Conservation (phyloP, 2,113 vertebrate species). For the Leptodactylus fuscus region DNA sequence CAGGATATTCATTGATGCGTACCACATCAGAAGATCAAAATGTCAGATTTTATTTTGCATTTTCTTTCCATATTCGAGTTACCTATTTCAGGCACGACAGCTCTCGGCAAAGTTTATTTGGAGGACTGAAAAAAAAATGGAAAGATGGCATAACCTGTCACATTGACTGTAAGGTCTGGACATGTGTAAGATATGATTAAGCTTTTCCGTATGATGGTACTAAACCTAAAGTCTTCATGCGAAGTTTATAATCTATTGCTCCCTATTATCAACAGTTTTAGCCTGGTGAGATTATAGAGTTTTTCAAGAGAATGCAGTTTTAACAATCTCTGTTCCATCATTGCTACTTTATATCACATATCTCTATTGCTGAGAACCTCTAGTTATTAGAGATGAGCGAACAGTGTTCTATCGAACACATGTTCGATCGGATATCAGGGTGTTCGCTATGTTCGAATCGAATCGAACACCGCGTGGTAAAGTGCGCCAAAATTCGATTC, state of each 20-base stretch:
- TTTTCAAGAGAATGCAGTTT: neutral
- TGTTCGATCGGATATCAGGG: too few species aligned
- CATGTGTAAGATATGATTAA: neutral
- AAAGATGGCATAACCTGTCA: neutral
- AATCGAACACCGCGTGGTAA: too few species aligned
- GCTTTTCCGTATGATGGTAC: neutral
- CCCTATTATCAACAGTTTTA: neutral
- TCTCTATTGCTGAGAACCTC: too few species aligned
- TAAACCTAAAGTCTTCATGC: neutral
- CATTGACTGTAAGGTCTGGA: neutral
- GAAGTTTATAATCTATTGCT: neutral
- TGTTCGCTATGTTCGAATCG: too few species aligned
- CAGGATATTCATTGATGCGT: conserved; percentile 34
- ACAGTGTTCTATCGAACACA: too few species aligned
- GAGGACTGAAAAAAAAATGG: neutral
- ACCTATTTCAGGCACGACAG: conserved; percentile 38
- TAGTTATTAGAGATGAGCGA: too few species aligned
- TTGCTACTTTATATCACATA: neutral
- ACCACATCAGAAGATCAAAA: conserved; percentile 42
- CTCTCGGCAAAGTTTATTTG: conserved; percentile 20
- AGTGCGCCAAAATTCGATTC: too few species aligned
- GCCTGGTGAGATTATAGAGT: too few species aligned
- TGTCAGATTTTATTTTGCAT: conserved; percentile 43
- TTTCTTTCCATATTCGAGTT: neutral
- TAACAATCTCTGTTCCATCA: neutral